phyloP scores from a whole-genome alignment of 2,888 invertebrate species.

The Troides oblongomaculatus region DNA sequence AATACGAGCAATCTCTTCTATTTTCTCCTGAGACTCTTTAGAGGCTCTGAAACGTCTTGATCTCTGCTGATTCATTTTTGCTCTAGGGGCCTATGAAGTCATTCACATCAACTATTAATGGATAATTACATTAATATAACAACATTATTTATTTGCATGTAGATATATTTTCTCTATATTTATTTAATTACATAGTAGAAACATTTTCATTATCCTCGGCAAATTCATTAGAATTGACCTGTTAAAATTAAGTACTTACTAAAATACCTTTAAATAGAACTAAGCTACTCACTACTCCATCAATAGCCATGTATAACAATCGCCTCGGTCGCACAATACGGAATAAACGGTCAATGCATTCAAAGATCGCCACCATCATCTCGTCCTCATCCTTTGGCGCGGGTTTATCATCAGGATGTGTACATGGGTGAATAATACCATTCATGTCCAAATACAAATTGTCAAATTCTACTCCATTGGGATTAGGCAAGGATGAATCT shows the following conservation, averaged over 20 bases:
- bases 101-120: too few species aligned
- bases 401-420: constrained; percentile 98
- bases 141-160: too few species aligned
- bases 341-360: constrained; percentile 97
- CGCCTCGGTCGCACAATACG: constrained; percentile 95
- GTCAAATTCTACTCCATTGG: constrained; percentile 98
- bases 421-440: constrained; percentile 99
- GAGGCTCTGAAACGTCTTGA: constrained; percentile 97
- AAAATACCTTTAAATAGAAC: background rate
- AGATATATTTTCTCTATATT: too few species aligned
- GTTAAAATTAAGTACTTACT: background rate
- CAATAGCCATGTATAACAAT: constrained; percentile 99
- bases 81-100: constrained; percentile 88
- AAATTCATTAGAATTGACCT: too few species aligned
- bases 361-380: constrained; percentile 99
- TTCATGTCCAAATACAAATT: constrained; percentile 99
- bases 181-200: too few species aligned
- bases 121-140: too few species aligned
- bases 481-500: constrained; percentile 93
- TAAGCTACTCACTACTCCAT: constrained; percentile 89
- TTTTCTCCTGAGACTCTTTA: constrained; percentile 95
- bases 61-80: constrained; percentile 99
- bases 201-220: too few species aligned
- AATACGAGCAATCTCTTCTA: constrained; percentile 89
- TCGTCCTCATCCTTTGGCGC: constrained; percentile 99